phyloP scores from a whole-genome alignment of 2,797 vertebrate species.

The Oryzias dopingdopingensis region DNA sequence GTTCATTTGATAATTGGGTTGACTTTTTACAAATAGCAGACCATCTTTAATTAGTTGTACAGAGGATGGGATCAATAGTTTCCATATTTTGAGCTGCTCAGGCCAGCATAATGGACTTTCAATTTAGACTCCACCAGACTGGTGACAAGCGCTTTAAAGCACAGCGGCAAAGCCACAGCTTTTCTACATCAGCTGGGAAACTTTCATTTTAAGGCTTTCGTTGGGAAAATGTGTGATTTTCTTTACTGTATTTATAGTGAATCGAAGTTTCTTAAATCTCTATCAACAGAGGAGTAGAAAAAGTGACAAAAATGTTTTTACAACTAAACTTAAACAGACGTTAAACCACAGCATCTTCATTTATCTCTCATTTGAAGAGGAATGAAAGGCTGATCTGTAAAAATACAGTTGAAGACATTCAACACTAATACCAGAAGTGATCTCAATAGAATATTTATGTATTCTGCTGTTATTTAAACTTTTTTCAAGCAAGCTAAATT shows the following conservation, averaged over 20 bases:
- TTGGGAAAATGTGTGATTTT: neutral
- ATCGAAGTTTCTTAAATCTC: too few species aligned
- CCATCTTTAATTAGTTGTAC: constrained; percentile 70
- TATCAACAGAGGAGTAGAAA: too few species aligned
- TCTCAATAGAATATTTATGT: too few species aligned
- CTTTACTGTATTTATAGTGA: neutral
- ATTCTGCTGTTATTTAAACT: too few species aligned
- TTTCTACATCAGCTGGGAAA: neutral
- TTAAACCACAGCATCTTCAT: too few species aligned
- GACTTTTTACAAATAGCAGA: constrained; percentile 78
- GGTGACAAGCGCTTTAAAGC: constrained; percentile 52
- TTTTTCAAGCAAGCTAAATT: too few species aligned
- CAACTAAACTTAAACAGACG: too few species aligned
- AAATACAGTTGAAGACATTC: too few species aligned
- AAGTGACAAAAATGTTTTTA: too few species aligned
- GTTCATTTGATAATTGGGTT: constrained; percentile 77
- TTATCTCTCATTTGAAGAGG: too few species aligned
- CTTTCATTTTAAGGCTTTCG: constrained; percentile 10
- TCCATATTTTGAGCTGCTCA: constrained; percentile 59
- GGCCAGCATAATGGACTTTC: constrained; percentile 63
- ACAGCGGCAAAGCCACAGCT: neutral
- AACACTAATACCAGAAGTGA: too few species aligned
- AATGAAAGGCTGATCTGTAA: too few species aligned
- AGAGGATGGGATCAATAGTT: constrained; percentile 65
- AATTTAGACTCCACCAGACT: constrained; percentile 55